These are phyloP conservation scores for Cnemophilus loriae DNA, from an alignment of 2,113 vertebrate genomes.

Conservation along the genomic window DNA sequence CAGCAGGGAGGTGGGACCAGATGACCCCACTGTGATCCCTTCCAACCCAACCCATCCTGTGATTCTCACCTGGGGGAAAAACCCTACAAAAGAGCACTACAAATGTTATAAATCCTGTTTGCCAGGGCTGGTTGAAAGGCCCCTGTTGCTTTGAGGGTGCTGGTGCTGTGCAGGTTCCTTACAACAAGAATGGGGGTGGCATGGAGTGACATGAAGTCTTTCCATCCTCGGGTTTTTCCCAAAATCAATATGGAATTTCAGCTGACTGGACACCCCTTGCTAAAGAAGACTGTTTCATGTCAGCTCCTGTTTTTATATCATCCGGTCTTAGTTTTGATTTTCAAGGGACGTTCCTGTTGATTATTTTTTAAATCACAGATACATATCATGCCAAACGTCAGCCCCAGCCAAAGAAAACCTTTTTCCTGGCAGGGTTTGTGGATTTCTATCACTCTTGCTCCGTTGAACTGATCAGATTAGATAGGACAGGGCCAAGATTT, in stretches of 20 bases:
- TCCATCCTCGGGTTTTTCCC: neutral
- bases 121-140: neutral
- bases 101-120: neutral
- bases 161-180: neutral
- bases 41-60: neutral
- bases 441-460: neutral
- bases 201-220: neutral
- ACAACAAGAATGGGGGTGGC: neutral
- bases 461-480: constrained; percentile 23
- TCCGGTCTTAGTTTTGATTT: neutral
- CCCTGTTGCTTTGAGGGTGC: neutral
- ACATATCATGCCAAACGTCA: neutral
- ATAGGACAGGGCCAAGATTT: constrained; percentile 25
- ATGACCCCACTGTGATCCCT: neutral
- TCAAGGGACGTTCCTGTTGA: neutral
- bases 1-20: neutral
- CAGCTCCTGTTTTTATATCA: neutral
- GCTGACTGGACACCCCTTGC: neutral
- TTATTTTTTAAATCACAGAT: neutral
- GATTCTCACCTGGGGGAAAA: neutral
- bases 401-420: neutral
- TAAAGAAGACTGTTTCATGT: neutral
- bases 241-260: neutral
- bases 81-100: accelerated
- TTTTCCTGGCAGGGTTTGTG: neutral